Conservation (phyloP, 2,797 vertebrate species). For the Odontamblyopus rebecca region DNA sequence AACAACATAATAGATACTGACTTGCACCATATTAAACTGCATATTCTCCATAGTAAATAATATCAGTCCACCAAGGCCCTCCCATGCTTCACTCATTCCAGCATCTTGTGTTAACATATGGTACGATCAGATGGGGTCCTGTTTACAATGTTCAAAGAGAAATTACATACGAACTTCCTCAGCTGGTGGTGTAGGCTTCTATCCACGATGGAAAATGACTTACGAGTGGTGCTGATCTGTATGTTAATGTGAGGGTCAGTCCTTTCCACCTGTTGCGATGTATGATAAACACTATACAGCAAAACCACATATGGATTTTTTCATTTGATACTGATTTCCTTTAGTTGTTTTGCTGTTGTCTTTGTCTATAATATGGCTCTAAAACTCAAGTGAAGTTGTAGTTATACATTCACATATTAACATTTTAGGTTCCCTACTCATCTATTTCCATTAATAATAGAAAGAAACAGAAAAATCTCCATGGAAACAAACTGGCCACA, state of each 20-base stretch:
- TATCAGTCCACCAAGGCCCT: not conserved
- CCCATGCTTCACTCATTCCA: not conserved
- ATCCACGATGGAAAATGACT: not conserved
- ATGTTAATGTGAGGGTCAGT: not conserved
- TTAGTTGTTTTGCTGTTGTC: too few species aligned
- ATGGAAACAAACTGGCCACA: too few species aligned
- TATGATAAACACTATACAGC: not conserved
- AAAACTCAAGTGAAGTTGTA: too few species aligned
- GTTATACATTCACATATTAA: too few species aligned
- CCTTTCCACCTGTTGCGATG: not conserved
- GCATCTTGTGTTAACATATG: not conserved
- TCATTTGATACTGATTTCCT: not conserved
- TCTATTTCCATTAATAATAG: too few species aligned
- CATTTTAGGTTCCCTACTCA: too few species aligned
- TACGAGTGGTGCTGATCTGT: not conserved
- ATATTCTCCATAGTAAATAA: not conserved
- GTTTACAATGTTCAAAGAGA: not conserved
- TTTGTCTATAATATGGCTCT: too few species aligned
- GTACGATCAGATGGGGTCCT: slow-evolving; percentile 2
- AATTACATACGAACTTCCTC: not conserved
- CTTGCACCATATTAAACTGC: not conserved
- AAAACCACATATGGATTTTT: not conserved
- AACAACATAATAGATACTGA: not conserved
- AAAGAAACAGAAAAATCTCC: too few species aligned
- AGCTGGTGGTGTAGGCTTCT: not conserved